Conservation (phyloP, 2,888 invertebrate genomes). For the Xiphydria camelus region DNA sequence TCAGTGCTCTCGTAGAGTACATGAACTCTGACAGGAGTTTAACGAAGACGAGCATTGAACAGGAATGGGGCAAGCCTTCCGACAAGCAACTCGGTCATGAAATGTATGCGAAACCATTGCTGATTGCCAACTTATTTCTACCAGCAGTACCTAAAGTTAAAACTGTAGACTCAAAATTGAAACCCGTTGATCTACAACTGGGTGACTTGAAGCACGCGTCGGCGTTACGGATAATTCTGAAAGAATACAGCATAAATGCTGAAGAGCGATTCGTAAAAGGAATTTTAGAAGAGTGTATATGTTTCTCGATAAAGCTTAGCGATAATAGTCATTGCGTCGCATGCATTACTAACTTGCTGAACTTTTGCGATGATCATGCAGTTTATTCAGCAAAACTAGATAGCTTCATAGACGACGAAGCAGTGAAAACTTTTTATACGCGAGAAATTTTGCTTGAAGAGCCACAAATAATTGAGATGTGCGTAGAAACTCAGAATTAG, state of each 20-base stretch:
- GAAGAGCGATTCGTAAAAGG: no score
- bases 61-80: slow-evolving; percentile 24
- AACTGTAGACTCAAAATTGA: no score
- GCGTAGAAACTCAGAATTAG: slow-evolving; percentile 23
- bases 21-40: slow-evolving; percentile 19
- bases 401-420: no score
- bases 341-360: no score
- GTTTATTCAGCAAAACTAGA: no score
- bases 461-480: slow-evolving; percentile 17
- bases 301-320: no score
- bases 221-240: slow-evolving; percentile 12
- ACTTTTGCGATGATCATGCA: no score
- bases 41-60: slow-evolving; percentile 21
- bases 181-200: background rate
- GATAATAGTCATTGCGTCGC: no score
- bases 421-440: slow-evolving; percentile 17
- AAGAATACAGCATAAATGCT: slow-evolving; percentile 4
- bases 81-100: slow-evolving; percentile 22
- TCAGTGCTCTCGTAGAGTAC: slow-evolving; percentile 20
- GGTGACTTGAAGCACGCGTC: slow-evolving; percentile 10
- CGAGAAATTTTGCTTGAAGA: slow-evolving; percentile 11
- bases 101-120: slow-evolving; percentile 21
- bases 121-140: slow-evolving; percentile 20
- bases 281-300: no score
- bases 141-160: slow-evolving; percentile 8